phyloP scores from a whole-genome alignment of 2,113 vertebrate species.

The Alaudala cheleensis region DNA sequence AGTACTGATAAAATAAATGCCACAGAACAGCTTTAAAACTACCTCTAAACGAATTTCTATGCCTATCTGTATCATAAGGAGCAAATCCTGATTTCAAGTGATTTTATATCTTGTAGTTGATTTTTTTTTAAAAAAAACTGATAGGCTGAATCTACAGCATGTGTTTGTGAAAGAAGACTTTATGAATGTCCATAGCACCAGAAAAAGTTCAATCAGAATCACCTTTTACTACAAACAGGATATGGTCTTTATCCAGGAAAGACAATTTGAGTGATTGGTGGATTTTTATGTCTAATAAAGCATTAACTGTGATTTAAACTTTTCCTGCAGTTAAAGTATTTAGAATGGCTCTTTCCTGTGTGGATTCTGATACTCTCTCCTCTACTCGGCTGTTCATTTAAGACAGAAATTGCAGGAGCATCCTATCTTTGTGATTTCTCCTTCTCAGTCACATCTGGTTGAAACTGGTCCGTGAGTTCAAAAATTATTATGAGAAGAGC shows the following conservation, averaged over 20 bases:
- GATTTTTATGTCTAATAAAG: constrained; percentile 28
- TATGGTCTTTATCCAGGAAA: background rate
- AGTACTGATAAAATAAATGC: background rate
- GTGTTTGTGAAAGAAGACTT: background rate
- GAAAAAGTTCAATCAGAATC: background rate
- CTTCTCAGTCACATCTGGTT: background rate
- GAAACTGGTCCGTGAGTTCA: background rate
- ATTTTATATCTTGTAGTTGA: background rate
- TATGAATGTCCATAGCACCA: background rate
- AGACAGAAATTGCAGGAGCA: background rate
- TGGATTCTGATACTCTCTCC: background rate
- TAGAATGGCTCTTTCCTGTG: background rate
- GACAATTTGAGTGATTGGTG: constrained; percentile 8
- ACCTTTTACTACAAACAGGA: constrained; percentile 6
- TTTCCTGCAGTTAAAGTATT: background rate
- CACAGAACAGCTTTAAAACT: background rate
- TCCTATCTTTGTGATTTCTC: background rate
- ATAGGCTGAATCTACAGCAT: background rate
- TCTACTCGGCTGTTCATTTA: background rate
- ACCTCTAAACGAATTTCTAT: background rate
- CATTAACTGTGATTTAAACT: background rate
- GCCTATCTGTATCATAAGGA: background rate
- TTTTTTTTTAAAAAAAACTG: background rate
- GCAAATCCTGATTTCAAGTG: background rate
- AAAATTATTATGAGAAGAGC: background rate